Conservation (phyloP, 30 jellyfish, hydroid and myxozoan genomes). For the Aurelia aurita region DNA sequence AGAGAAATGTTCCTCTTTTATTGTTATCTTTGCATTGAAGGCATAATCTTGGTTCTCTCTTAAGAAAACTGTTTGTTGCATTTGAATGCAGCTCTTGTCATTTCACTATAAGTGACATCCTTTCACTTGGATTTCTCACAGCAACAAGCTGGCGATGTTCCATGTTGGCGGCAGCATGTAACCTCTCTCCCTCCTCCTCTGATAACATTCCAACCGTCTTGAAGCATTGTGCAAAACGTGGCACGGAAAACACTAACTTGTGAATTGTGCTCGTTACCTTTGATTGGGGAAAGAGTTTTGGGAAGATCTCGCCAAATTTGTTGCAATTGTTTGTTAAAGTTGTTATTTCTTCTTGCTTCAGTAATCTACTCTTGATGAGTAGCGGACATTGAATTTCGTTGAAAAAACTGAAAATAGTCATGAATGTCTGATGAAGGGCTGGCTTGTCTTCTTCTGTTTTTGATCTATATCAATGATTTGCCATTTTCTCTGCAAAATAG, state of each 20-base stretch:
- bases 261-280: constrained; percentile 32
- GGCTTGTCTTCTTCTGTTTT: constrained; percentile 37
- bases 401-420: neutral
- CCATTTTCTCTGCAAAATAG: too few relatives aligned
- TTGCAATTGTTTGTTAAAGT: neutral
- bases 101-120: neutral
- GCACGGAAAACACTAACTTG: constrained; percentile 30
- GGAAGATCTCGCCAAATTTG: constrained; percentile 32
- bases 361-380: constrained; percentile 26
- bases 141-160: constrained; percentile 36
- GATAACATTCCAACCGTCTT: constrained; percentile 36
- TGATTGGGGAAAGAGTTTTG: constrained; percentile 13
- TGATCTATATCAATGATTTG: too few relatives aligned
- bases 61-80: neutral
- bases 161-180: constrained; percentile 42
- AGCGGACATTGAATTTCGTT: neutral
- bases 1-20: too few relatives aligned
- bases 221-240: constrained; percentile 40
- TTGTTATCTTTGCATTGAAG: too few relatives aligned
- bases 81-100: constrained; percentile 5
- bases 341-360: constrained; percentile 38
- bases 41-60: too few relatives aligned
- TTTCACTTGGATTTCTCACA: constrained; percentile 14
- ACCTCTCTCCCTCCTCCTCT: constrained; percentile 60
- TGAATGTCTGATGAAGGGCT: neutral